Base-by-base conservation (phyloP, 2,888 invertebrate genomes). In the Netelia virgata region DNA sequence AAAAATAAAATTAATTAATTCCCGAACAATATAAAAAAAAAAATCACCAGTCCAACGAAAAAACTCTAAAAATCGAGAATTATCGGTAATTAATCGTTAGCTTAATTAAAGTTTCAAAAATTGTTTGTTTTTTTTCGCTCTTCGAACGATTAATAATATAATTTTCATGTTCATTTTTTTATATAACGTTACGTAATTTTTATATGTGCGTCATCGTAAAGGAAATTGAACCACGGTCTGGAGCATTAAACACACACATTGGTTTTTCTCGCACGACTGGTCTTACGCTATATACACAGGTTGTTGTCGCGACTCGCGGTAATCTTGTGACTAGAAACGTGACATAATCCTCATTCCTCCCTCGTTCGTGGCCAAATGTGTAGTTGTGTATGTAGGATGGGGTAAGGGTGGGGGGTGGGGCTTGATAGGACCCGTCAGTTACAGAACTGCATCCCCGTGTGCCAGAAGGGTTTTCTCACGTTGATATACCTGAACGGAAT, bases 341-440 rank as follows among this genome's bases (percentile, higher is more conserved):
- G 72, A 72, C 72, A 72, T 72, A 72, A 72, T 57, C 18, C 20
- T 72, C 72, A 59, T 59, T 59, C 59, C 72, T 72, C 59, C 53
- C 20, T 23, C 53, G 28, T 36, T 6, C 20, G 59, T 59, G 59
- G n/a, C 9, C 43, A 14, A n/a, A 43, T 20, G 28, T 28, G 6
- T 28, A 28, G 28, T 28, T 28, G 28, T 28, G 28, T 28, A 28
- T 28, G 28, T 28, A 28, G 28, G 28, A 28, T 28, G 6, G 28
- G 28, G 28, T 28, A 28, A 28, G 28, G 28, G 28, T 5, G 28
- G 28, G 8, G 8, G 5, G 50, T 69, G 55, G 55, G 2, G 41
- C 57, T 57, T 59, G 72, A 72, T 72, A 59, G 72, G 18, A 41
- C 43, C 41, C 43, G 72, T 72, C 72, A 72, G 20, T 72, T 59